Base-by-base conservation (phyloP, 1,140 invertebrate species). In the Eulimnadia texana region DNA sequence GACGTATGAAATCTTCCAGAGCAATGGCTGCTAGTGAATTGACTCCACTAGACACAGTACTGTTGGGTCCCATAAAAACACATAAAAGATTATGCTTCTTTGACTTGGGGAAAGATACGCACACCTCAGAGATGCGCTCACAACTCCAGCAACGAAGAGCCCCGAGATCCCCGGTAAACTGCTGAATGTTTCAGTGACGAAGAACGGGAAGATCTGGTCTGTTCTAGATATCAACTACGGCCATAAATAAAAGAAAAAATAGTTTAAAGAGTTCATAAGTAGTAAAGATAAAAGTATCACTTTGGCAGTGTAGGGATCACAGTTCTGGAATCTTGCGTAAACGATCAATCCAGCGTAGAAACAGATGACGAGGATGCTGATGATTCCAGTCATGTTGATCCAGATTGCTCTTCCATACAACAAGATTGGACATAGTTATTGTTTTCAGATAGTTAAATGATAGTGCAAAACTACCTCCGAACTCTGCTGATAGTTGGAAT, bases 341-440 rank as follows among this genome's bases (percentile, higher is more conserved):
- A 94, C 79, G n/a, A 89, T 84, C 66, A 93, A 79, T 0, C 92
- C 91, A 10, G 82, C 90, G 68, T 84, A 82, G 68, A 87, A 93
- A 71, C 86, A 93, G 16, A 85, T 77, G 2, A 77, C 77, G 61
- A 84, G 80, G n/a, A 85, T 52, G 22, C 55, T 33, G n/a, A 20
- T 20, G 19, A 33, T 33, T 27, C 24, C 55, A 29, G 29, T n/a
- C 2, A 33, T 19, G 33, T 57, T 57, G 1, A 13, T 29, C 55
- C 55, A 57, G 77, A n/a, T 82, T 24, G 60, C 81, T 77, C 23
- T 86, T 77, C 68, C 6, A 54, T 50, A 65, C 27, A 24, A 27
- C 19, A 53, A 61, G 25, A 13, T 42, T 42, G 16, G 6, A 42
- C 33, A 42, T 42, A 42, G 33, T 42, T 9, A 42, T 9, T 42